Conservation (phyloP, 2,797 vertebrate species). For the Esox masquinongy region DNA sequence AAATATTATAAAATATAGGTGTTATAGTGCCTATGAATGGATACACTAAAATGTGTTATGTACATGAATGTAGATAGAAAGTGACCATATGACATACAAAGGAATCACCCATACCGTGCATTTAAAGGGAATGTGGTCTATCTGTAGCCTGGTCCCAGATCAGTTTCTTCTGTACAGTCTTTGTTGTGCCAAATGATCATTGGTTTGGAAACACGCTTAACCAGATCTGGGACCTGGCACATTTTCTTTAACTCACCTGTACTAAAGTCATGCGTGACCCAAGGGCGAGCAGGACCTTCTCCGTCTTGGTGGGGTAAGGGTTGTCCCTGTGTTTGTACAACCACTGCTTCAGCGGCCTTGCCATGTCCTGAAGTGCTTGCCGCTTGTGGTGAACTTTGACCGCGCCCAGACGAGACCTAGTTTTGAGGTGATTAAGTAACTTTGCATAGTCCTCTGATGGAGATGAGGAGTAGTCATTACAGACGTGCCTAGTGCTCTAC, state of each 20-base stretch:
- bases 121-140: too few species aligned
- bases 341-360: conserved; percentile 96
- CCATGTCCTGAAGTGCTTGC: conserved; percentile 99
- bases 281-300: conserved; percentile 96
- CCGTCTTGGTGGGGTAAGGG: conserved; percentile 97
- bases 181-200: too few species aligned
- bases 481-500: too few species aligned
- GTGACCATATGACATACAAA: too few species aligned
- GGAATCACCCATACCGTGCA: too few species aligned
- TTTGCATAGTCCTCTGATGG: background rate
- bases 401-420: conserved; percentile 74
- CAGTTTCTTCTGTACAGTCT: too few species aligned
- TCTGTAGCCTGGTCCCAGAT: too few species aligned
- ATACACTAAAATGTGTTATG: too few species aligned
- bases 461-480: background rate
- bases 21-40: too few species aligned
- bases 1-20: too few species aligned
- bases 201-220: too few species aligned
- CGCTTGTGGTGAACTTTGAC: conserved; percentile 86
- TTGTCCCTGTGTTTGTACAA: conserved; percentile 98
- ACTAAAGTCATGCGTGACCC: conserved; percentile 98
- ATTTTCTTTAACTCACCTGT: conserved; percentile 76
- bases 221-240: conserved; percentile 43
- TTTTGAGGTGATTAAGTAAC: background rate
- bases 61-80: too few species aligned